Base-by-base conservation (phyloP, 2,797 vertebrate genomes). In the Syngnathus acus region DNA sequence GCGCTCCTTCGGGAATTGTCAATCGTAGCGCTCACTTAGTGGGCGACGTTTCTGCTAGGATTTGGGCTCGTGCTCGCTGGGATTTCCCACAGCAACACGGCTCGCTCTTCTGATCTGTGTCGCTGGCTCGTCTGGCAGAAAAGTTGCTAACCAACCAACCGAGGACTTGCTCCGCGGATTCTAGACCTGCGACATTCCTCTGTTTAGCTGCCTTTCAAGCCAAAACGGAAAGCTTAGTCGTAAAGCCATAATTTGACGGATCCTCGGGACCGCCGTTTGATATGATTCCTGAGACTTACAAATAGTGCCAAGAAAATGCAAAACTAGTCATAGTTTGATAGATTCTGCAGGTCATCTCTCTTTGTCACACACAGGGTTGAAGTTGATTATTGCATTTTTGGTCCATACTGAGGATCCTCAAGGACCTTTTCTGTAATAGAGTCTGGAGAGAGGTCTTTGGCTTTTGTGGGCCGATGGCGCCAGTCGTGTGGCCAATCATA, bases 21-120 rank as follows among this genome's bases (percentile, higher is more conserved):
- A 3, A 50, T 64, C 47, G 57, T 65, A 57, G 68, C 69, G 61
- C 70, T 57, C 42, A 43, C 66, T 68, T 40, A 11, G 68, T 16
- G 70, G 60, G 39, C 19, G 39, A 61, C 6, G 37, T 60, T 45
- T 19, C 19, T 21, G 58, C 60, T 43, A 9, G 60, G 54, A 26
- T 62, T 17, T 40, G 10, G 54, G 61, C 7, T 43, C 64, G 47
- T 38, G 17, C 63, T 68, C 45, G n/a, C 16, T 3, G 50, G 13
- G 62, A 68, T 39, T 26, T 53, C 57, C 17, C 58, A 60, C 38
- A 16, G 7, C 32, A 8, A 39, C 32, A 59, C 32, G n/a, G 37
- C 37, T 59, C 37, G 19, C 57, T 59, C 37, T 53, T 39, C 37
- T 5, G 37, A 59, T 39, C 51, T 4, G 51, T 3, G 51, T 21